Conservation (phyloP, 2,113 vertebrate species). For the Semicossyphus pulcher region DNA sequence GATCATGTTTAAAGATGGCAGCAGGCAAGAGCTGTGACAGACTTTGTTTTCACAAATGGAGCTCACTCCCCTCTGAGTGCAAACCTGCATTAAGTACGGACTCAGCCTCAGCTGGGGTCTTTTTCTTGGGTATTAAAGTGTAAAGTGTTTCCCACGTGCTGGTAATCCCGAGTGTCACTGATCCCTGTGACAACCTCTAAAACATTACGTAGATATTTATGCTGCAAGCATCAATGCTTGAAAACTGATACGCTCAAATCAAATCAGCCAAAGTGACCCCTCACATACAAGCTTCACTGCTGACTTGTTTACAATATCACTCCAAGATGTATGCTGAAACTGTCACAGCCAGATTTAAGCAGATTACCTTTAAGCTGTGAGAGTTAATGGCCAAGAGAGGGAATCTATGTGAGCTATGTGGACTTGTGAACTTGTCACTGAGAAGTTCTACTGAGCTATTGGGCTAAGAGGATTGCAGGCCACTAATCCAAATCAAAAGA, state of each 20-base stretch:
- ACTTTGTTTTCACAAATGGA: conserved; percentile 70
- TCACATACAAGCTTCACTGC: not conserved
- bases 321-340: conserved; percentile 59
- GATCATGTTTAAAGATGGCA: conserved; percentile 80
- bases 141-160: conserved; percentile 67
- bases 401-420: conserved; percentile 46
- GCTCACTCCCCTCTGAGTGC: conserved; percentile 46
- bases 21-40: conserved; percentile 70
- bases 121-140: conserved; percentile 73
- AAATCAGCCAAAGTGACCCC: not conserved
- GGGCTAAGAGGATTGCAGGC: conserved; percentile 85
- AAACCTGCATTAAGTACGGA: conserved; percentile 57
- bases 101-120: conserved; percentile 49
- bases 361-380: conserved; percentile 68
- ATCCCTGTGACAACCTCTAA: conserved; percentile 57
- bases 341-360: conserved; percentile 68
- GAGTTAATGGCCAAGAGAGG: conserved; percentile 68
- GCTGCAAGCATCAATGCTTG: not conserved
- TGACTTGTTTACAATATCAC: conserved; percentile 62
- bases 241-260: not conserved
- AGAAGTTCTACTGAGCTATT: conserved; percentile 82
- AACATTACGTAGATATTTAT: conserved; percentile 28
- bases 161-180: conserved; percentile 73
- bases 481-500: conserved; percentile 89
- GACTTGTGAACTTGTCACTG: conserved; percentile 81